Conservation (phyloP, 2,888 invertebrate species). For the Pandemis corylana region DNA sequence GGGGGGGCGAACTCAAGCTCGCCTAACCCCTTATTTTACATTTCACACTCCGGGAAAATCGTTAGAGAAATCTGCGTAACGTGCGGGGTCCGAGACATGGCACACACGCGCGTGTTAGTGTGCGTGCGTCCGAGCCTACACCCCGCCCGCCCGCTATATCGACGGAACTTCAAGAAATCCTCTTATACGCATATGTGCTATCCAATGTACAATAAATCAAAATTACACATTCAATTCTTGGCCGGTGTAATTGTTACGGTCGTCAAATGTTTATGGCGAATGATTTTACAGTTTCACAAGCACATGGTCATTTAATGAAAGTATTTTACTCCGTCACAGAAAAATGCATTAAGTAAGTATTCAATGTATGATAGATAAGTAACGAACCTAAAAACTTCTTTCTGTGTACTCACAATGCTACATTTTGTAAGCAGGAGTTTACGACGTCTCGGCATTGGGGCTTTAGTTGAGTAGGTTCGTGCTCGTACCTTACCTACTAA, state of each 20-base stretch:
- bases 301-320: neutral
- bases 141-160: conserved; percentile 72
- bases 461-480: neutral
- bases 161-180: conserved; percentile 84
- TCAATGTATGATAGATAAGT: too few relatives aligned
- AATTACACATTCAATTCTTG: conserved; percentile 48
- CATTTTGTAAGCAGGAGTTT: neutral
- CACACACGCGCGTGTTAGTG: conserved; percentile 61
- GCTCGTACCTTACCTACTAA: neutral
- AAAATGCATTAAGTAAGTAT: too few relatives aligned
- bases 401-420: neutral
- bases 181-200: conserved; percentile 72
- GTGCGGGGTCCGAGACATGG: conserved; percentile 81
- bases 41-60: conserved; percentile 85
- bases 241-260: neutral
- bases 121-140: conserved; percentile 66
- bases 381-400: neutral
- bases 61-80: conserved; percentile 85
- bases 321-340: neutral
- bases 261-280: neutral
- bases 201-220: conserved; percentile 70
- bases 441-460: neutral
- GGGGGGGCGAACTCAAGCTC: conserved; percentile 69
- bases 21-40: conserved; percentile 85
- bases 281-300: neutral